Conservation (phyloP, 2,113 vertebrate species). For the Nicator chloris region DNA sequence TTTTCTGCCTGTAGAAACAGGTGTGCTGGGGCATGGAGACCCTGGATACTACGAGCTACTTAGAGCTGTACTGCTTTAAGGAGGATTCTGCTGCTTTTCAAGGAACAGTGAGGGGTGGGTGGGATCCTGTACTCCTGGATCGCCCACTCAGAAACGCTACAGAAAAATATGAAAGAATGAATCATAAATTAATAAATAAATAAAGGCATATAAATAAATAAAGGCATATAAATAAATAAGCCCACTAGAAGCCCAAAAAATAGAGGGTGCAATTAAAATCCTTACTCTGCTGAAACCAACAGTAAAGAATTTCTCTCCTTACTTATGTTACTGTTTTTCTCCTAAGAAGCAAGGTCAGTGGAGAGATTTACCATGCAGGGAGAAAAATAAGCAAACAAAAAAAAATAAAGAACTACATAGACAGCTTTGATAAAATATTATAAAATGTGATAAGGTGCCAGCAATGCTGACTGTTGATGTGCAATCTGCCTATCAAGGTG, state of each 20-base stretch:
- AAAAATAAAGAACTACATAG: not conserved
- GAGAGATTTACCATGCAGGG: not conserved
- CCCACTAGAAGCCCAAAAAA: not conserved
- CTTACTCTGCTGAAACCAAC: not conserved
- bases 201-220: not conserved
- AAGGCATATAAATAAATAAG: not conserved
- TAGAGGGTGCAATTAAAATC: not conserved
- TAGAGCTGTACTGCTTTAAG: not conserved
- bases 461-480: not conserved
- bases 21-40: not conserved
- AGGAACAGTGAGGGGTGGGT: not conserved
- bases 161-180: not conserved
- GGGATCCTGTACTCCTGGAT: not conserved
- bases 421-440: not conserved
- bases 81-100: not conserved
- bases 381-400: not conserved
- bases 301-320: not conserved
- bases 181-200: not conserved
- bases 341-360: not conserved
- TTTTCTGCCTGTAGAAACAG: conserved; percentile 42
- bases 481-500: not conserved
- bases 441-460: not conserved
- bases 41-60: not conserved
- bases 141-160: not conserved
- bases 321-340: not conserved